Percentiles rank a stretch among this genome's conserved stretches.
These are phyloP conservation scores for Bettongia penicillata DNA, from an alignment of 2,113 vertebrate species.

Conservation along the genomic window DNA sequence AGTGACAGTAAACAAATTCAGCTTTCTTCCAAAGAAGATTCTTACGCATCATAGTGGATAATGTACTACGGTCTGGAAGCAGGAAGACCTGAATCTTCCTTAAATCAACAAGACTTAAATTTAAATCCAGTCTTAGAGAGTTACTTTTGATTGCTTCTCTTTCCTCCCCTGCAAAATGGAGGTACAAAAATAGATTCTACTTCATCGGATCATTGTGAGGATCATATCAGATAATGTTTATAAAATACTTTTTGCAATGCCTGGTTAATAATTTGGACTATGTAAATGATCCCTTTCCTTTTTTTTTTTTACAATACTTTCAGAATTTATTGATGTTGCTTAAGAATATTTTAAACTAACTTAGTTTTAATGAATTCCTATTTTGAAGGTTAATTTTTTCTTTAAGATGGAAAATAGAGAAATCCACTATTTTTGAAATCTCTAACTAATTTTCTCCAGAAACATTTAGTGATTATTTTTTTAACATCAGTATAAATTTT, in stretches of 20 bases:
- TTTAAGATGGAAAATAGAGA: too few species aligned
- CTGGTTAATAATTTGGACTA: not conserved
- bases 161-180: not conserved
- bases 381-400: too few species aligned
- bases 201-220: not conserved
- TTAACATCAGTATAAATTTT: too few species aligned
- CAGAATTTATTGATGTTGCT: too few species aligned
- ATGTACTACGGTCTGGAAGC: not conserved
- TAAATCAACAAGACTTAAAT: not conserved
- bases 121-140: not conserved
- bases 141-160: not conserved
- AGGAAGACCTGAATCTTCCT: not conserved
- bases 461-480: too few species aligned
- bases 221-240: not conserved
- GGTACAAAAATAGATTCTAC: not conserved
- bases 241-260: not conserved
- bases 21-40: not conserved
- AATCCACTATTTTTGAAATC: too few species aligned
- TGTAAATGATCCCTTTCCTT: not conserved
- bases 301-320: too few species aligned
- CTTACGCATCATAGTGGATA: not conserved
- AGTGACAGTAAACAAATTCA: not conserved
- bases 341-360: too few species aligned
- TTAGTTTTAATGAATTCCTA: too few species aligned
- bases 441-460: too few species aligned